Evolutionary conservation across 1,140 invertebrate genomes (phyloP).

Genomic region (Ostrea denselamellosa): DNA sequence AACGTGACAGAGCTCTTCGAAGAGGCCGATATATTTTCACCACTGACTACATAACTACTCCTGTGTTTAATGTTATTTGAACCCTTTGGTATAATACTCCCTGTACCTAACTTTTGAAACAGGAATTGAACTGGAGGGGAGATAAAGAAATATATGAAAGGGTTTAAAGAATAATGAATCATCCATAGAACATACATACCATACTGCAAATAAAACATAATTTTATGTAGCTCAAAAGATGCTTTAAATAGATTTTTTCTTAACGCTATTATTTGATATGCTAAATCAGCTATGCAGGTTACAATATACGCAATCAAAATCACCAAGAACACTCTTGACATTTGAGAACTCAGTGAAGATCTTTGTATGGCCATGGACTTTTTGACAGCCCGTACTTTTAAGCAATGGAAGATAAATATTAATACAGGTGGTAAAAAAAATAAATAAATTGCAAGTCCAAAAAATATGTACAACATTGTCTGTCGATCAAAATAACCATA

Average conservation of each 20-base stretch:
- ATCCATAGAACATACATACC: not conserved
- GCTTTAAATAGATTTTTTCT: not conserved
- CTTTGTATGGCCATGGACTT: not conserved
- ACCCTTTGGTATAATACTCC: not conserved
- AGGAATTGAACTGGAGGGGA: not conserved
- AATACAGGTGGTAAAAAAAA: not conserved
- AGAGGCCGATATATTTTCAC: not conserved
- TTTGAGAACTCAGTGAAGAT: not conserved
- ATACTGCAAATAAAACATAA: not conserved
- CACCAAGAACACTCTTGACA: not conserved
- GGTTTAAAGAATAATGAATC: not conserved
- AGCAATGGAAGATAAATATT: not conserved
- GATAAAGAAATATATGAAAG: not conserved
- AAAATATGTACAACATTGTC: not conserved
- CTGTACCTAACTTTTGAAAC: not conserved
- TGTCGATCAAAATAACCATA: not conserved
- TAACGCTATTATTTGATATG: not conserved
- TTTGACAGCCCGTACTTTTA: not conserved
- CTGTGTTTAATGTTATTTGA: not conserved
- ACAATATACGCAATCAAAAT: not conserved
- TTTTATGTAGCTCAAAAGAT: not conserved
- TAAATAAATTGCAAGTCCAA: not conserved
- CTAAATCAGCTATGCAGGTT: not conserved
- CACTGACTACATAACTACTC: not conserved
- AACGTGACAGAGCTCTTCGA: not conserved